Evolutionary conservation across 2,113 vertebrate genomes (phyloP).

Genomic region (Emberiza fucata): DNA sequence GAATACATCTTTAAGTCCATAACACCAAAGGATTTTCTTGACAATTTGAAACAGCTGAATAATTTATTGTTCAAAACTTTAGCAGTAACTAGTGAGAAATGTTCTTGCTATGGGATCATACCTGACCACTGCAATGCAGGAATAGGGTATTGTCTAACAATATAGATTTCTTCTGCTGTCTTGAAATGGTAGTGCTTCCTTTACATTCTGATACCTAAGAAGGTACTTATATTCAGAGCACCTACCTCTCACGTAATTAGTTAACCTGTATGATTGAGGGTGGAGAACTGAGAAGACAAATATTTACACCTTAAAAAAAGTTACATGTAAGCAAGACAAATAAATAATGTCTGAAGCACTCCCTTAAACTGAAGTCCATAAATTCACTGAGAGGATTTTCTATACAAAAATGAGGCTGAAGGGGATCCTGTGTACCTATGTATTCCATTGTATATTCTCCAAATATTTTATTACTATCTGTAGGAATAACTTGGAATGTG

Average conservation of each 20-base stretch:
- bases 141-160: fast-evolving
- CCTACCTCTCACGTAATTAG: neutral
- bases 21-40: neutral
- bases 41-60: neutral
- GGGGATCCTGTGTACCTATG: neutral
- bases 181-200: neutral
- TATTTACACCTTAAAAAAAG: neutral
- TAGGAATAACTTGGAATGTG: neutral
- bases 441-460: neutral
- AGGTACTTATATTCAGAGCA: neutral
- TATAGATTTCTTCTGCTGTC: neutral
- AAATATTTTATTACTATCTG: neutral
- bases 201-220: neutral
- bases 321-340: neutral
- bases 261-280: neutral
- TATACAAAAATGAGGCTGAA: neutral
- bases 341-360: neutral
- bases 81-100: neutral
- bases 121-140: neutral
- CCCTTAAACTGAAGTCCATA: neutral
- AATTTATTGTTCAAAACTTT: neutral
- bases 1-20: neutral
- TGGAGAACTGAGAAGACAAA: neutral
- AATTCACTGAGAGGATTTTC: neutral
- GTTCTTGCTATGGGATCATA: neutral